Evolutionary conservation across 2,113 vertebrate genomes (phyloP).

Genomic region (Tachysurus vachellii): DNA sequence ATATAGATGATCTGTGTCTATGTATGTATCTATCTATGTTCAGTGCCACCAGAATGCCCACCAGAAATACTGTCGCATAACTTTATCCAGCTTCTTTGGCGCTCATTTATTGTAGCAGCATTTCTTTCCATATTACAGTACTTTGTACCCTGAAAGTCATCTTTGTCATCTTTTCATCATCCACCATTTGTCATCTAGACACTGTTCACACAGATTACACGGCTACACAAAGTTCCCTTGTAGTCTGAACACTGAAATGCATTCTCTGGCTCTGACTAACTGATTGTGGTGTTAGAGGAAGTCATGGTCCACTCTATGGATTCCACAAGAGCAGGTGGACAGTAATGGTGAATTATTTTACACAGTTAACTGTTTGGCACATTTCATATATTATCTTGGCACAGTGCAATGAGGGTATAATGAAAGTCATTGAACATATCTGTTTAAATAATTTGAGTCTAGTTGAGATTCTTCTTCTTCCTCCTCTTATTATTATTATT

Average conservation of each 20-base stretch:
- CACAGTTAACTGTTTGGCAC: constrained; percentile 30
- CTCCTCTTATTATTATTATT: background rate
- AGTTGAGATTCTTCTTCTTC: background rate
- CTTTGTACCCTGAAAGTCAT: background rate
- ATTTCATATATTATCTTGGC: constrained; percentile 31
- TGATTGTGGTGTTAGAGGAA: constrained; percentile 39
- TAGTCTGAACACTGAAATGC: constrained; percentile 22
- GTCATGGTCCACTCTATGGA: constrained; percentile 45
- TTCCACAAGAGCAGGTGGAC: constrained; percentile 47
- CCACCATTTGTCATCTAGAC: constrained; percentile 38
- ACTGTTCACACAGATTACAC: constrained; percentile 45
- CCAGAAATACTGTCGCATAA: background rate
- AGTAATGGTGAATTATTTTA: constrained; percentile 52
- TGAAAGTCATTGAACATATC: background rate
- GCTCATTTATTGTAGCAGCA: background rate
- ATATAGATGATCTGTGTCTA: no score
- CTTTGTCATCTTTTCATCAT: constrained; percentile 8
- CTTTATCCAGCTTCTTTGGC: background rate
- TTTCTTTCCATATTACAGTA: background rate
- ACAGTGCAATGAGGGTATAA: background rate
- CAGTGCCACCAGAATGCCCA: background rate
- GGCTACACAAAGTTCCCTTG: constrained; percentile 40
- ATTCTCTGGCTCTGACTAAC: constrained; percentile 42
- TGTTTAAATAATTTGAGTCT: background rate
- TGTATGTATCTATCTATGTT: background rate